Evolutionary conservation across 2,113 vertebrate species (phyloP).

Genomic region (Anthoscopus minutus): DNA sequence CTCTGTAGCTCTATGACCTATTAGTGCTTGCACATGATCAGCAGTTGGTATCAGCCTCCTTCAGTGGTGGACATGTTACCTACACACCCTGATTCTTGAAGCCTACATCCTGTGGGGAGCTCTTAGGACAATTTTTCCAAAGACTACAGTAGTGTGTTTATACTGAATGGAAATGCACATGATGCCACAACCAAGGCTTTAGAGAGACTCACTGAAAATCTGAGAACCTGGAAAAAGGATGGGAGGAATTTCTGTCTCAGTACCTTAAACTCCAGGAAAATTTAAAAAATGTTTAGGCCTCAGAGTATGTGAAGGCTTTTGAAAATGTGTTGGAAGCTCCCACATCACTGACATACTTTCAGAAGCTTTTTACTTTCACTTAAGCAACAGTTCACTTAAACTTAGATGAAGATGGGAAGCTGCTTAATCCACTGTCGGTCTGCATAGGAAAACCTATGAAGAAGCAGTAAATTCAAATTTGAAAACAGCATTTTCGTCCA

Average conservation of each 20-base stretch:
- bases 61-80: neutral
- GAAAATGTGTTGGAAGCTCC: neutral
- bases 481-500: neutral
- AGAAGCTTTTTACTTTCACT: neutral
- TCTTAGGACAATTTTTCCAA: neutral
- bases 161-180: neutral
- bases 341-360: accelerated
- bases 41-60: neutral
- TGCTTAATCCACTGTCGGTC: neutral
- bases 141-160: neutral
- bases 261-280: neutral
- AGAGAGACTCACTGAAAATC: neutral
- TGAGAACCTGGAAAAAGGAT: neutral
- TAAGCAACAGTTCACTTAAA: neutral
- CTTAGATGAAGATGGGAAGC: neutral
- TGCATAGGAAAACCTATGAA: neutral
- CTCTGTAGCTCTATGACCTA: neutral
- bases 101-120: accelerated
- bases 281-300: neutral
- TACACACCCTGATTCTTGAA: neutral
- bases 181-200: neutral
- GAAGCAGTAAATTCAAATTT: neutral
- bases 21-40: neutral
- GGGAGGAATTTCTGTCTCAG: neutral
- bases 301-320: neutral